Conservation (phyloP, 2,797 vertebrate genomes). For the Diplodus puntazzo region DNA sequence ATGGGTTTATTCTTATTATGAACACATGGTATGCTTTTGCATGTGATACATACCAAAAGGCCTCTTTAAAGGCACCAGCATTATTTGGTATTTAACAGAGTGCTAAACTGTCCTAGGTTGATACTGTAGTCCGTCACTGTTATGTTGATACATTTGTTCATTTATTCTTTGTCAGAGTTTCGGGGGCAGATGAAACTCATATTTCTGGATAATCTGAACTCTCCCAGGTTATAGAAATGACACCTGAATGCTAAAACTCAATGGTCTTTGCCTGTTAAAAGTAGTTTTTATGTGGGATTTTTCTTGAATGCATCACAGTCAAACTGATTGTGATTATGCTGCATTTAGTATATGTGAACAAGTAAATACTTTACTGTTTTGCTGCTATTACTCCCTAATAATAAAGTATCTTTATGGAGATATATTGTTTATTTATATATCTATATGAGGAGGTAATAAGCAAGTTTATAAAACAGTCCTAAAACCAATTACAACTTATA, state of each 20-base stretch:
- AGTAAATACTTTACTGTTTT: neutral
- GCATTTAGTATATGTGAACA: slow-evolving; percentile 5
- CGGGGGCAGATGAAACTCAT: slow-evolving; percentile 15
- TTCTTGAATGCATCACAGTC: slow-evolving; percentile 68
- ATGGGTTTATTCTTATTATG: neutral
- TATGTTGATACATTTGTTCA: slow-evolving; percentile 15
- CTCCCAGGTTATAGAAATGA: slow-evolving; percentile 74
- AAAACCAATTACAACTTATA: neutral
- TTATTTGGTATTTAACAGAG: slow-evolving; percentile 33
- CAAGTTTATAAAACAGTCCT: neutral
- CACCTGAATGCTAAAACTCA: slow-evolving; percentile 66
- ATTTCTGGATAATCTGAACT: slow-evolving; percentile 57
- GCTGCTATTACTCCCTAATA: slow-evolving; percentile 10
- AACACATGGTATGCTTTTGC: neutral
- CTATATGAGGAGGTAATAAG: neutral
- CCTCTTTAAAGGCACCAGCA: slow-evolving; percentile 13
- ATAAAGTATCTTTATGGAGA: neutral
- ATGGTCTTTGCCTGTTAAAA: slow-evolving; percentile 73
- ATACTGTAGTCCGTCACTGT: slow-evolving; percentile 17
- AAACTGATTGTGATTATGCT: slow-evolving; percentile 55
- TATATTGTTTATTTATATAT: neutral
- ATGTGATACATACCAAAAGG: slow-evolving; percentile 7
- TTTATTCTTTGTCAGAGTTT: slow-evolving; percentile 27
- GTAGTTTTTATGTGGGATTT: slow-evolving; percentile 71
- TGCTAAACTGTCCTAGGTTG: slow-evolving; percentile 19